phyloP scores from a whole-genome alignment of 2,113 vertebrate genomes.

The Morone chrysops region DNA sequence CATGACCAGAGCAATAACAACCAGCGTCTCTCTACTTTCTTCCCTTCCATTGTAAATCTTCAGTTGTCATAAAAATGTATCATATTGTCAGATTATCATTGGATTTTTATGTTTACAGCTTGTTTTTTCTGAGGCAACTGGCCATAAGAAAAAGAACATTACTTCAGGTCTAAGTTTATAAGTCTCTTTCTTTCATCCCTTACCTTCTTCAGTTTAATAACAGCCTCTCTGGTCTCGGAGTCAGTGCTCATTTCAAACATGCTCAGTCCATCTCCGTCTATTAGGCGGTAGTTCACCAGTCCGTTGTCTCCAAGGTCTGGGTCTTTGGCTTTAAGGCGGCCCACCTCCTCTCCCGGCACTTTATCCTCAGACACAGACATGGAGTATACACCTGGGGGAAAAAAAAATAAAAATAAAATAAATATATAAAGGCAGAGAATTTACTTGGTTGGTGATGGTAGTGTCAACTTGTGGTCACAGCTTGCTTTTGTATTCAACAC shows the following conservation, averaged over 20 bases:
- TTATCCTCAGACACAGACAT: constrained; percentile 94
- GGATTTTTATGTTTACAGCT: not conserved
- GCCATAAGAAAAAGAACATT: not conserved
- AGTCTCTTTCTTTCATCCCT: not conserved
- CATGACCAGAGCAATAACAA: not conserved
- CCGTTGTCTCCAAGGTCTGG: constrained; percentile 96
- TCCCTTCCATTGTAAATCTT: not conserved
- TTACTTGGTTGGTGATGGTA: not conserved
- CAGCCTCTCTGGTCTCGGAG: constrained; percentile 94
- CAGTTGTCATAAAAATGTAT: not conserved
- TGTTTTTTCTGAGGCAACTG: not conserved
- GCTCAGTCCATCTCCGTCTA: constrained; percentile 92
- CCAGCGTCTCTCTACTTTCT: not conserved
- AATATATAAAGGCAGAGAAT: too few relatives aligned
- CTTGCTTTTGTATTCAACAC: constrained; percentile 33
- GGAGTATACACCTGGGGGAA: constrained; percentile 90
- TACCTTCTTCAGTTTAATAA: constrained; percentile 97
- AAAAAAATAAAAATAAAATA: too few relatives aligned
- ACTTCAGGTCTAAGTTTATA: not conserved
- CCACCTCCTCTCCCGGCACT: constrained; percentile 93
- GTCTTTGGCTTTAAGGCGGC: constrained; percentile 95
- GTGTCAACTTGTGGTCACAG: constrained; percentile 14
- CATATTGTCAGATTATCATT: not conserved
- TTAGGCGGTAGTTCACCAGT: constrained; percentile 91
- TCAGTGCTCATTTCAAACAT: constrained; percentile 93